Evolutionary conservation across 1,140 invertebrate species (phyloP).

Genomic region (Grapholita molesta): DNA sequence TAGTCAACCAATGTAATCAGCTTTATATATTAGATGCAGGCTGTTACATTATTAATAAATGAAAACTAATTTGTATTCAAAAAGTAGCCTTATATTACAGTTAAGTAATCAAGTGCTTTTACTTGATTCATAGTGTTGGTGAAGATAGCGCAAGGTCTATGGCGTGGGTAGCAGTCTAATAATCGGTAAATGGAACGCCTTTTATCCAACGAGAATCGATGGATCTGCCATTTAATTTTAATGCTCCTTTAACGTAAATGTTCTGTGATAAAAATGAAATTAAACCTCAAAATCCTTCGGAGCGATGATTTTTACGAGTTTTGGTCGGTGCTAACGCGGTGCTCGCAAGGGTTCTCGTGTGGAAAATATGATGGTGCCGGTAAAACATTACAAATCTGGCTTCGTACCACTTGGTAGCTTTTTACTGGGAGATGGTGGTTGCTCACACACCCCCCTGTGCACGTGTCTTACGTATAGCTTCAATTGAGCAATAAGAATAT

Average conservation of each 20-base stretch:
- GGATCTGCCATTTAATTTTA: conserved; percentile 2
- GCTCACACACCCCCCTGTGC: no score
- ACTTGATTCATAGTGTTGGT: not conserved
- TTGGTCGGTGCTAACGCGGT: not conserved
- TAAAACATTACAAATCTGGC: not conserved
- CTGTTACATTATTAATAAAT: no score
- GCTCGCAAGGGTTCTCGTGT: not conserved
- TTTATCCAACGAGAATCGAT: not conserved
- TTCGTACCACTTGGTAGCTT: no score
- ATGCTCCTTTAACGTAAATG: not conserved
- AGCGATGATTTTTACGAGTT: conserved; percentile 7
- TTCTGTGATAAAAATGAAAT: conserved; percentile 2
- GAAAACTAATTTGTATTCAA: no score
- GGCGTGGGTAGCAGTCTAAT: not conserved
- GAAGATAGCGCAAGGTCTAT: not conserved
- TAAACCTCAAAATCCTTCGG: conserved; percentile 2
- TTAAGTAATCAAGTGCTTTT: not conserved
- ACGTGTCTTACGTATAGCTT: no score
- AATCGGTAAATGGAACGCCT: not conserved
- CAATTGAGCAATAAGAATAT: no score
- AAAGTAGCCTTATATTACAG: not conserved
- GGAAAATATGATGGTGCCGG: not conserved
- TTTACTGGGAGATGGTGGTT: no score
- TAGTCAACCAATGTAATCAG: no score
- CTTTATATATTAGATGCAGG: no score